phyloP scores from a whole-genome alignment of 2,888 invertebrate genomes.

The Aporophyla lueneburgensis region DNA sequence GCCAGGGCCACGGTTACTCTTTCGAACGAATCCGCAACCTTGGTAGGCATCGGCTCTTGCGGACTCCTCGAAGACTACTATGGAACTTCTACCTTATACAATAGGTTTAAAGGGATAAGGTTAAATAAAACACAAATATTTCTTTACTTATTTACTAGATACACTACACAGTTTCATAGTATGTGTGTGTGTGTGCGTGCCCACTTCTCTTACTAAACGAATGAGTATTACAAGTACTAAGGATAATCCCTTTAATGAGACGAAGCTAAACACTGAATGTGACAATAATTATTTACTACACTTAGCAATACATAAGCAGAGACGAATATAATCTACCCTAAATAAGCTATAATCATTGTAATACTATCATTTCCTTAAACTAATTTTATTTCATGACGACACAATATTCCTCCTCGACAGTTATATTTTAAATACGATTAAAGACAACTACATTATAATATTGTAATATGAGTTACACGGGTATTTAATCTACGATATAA shows the following conservation, averaged over 20 bases:
- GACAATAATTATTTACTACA: conserved; percentile 73
- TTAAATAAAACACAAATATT: conserved; percentile 62
- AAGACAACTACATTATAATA: conserved; percentile 69
- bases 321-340: conserved; percentile 64
- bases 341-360: conserved; percentile 51
- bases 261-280: conserved; percentile 85
- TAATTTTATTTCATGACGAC: conserved; percentile 80
- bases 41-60: no score
- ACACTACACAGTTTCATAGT: conserved; percentile 73
- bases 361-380: conserved; percentile 49
- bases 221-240: conserved; percentile 89
- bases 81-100: no score
- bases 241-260: conserved; percentile 71
- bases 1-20: no score
- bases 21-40: no score
- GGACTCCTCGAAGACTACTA: no score
- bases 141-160: conserved; percentile 67
- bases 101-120: not conserved
- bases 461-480: conserved; percentile 48
- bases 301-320: conserved; percentile 71
- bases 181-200: conserved; percentile 83
- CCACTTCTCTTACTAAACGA: conserved; percentile 76
- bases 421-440: conserved; percentile 68
- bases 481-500: conserved; percentile 63
- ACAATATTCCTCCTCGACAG: conserved; percentile 71